Conservation (phyloP, 2,113 vertebrate species). For the Lasiurus borealis region DNA sequence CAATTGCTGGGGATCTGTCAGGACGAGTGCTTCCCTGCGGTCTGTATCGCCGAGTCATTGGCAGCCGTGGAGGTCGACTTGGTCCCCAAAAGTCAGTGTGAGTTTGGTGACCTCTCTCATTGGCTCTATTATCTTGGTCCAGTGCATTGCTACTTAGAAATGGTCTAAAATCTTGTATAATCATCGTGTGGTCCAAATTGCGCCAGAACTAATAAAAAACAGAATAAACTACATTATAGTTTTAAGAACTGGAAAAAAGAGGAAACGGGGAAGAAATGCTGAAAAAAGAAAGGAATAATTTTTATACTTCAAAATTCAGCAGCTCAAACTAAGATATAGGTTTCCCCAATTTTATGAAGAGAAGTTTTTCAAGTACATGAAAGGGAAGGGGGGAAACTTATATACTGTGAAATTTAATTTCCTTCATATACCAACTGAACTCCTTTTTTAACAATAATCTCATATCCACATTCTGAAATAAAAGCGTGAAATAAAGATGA, state of each 20-base stretch:
- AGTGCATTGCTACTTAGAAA: constrained; percentile 87
- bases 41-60: constrained; percentile 91
- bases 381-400: background rate
- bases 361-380: background rate
- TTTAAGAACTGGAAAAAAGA: background rate
- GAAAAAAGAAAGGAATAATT: background rate
- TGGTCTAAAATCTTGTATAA: constrained; percentile 87
- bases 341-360: constrained; percentile 1
- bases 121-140: constrained; percentile 91
- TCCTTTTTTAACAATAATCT: background rate
- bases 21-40: constrained; percentile 93
- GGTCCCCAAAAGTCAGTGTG: constrained; percentile 93
- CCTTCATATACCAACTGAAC: background rate
- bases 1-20: constrained; percentile 95
- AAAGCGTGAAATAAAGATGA: background rate
- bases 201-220: constrained; percentile 92
- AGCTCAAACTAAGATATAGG: background rate
- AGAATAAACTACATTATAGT: constrained; percentile 36
- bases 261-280: constrained; percentile 53
- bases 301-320: constrained; percentile 18
- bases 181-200: constrained; percentile 88
- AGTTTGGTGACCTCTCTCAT: constrained; percentile 86
- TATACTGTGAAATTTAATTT: constrained; percentile 30
- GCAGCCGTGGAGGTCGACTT: constrained; percentile 91
- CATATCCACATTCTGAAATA: constrained; percentile 11